Evolutionary conservation across 2,888 invertebrate species (phyloP).

Genomic region (Pyrocoelia pectoralis): DNA sequence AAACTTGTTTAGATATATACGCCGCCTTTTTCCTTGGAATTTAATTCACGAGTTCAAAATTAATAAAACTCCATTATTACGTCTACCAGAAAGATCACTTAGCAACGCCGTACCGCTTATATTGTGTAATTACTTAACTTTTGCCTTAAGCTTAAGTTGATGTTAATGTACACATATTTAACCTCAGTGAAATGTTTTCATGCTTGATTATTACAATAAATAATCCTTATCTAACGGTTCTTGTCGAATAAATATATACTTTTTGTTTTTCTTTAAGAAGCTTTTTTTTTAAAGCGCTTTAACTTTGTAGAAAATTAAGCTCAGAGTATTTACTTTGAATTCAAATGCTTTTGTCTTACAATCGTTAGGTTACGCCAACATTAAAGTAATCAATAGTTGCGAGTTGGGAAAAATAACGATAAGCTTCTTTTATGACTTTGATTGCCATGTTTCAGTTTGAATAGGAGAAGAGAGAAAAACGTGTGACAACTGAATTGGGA

Average conservation of each 20-base stretch:
- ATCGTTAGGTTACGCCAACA: too few species aligned
- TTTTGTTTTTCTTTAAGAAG: neutral
- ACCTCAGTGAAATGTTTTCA: neutral
- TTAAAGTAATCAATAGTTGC: too few species aligned
- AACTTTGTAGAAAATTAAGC: neutral
- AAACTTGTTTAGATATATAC: neutral
- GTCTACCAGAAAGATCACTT: neutral
- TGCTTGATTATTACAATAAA: neutral
- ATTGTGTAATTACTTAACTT: neutral
- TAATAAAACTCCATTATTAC: neutral
- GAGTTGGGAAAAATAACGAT: too few species aligned
- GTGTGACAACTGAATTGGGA: slow-evolving; percentile 22
- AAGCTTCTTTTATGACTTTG: too few species aligned
- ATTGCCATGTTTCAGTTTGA: too few species aligned
- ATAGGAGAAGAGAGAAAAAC: too few species aligned
- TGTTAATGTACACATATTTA: neutral
- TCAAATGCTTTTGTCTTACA: too few species aligned
- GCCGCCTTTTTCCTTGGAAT: neutral
- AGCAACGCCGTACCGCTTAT: too few species aligned
- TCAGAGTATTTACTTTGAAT: neutral
- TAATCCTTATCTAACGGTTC: neutral
- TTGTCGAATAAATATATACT: too few species aligned
- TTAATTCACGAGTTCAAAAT: neutral
- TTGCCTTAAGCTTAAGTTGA: neutral
- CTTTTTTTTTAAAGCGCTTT: neutral